phyloP scores from a whole-genome alignment of 2,113 vertebrate genomes.

The Aegithalos caudatus region DNA sequence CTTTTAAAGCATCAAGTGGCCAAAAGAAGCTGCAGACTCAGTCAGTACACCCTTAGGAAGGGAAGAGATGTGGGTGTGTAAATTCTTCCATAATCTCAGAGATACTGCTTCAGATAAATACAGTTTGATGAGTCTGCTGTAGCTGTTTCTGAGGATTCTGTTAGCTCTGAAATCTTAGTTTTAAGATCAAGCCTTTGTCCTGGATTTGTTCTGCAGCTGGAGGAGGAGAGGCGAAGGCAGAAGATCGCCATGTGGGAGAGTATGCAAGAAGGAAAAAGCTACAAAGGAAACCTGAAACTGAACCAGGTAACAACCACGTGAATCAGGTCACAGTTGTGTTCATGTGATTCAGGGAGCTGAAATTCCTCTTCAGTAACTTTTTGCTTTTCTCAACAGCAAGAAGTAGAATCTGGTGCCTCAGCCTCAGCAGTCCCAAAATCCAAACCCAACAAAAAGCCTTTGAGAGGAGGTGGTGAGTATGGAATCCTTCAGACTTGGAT shows the following conservation, averaged over 20 bases:
- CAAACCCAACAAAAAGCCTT: slow-evolving; percentile 79
- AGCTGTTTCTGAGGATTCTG: not conserved
- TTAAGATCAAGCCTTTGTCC: not conserved
- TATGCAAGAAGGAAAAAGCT: slow-evolving; percentile 87
- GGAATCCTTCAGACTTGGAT: not conserved
- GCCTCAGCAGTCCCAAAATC: slow-evolving; percentile 67
- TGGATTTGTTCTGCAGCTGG: slow-evolving; percentile 70
- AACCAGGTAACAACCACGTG: slow-evolving; percentile 63
- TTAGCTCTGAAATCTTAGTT: not conserved
- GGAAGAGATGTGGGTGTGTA: not conserved
- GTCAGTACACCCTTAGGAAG: not conserved
- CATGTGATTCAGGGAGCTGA: not conserved
- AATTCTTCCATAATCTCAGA: not conserved
- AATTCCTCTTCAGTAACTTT: not conserved
- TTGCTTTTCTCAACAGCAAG: slow-evolving; percentile 65
- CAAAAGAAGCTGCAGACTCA: not conserved
- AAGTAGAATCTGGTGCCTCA: slow-evolving; percentile 68
- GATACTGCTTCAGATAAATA: not conserved
- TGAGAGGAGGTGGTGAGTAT: slow-evolving; percentile 80
- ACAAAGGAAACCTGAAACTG: slow-evolving; percentile 64
- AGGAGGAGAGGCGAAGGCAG: slow-evolving; percentile 87
- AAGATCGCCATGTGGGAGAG: slow-evolving; percentile 92
- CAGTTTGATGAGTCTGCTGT: not conserved
- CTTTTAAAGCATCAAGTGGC: not conserved
- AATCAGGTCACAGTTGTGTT: not conserved